phyloP scores from a whole-genome alignment of 2,888 invertebrate genomes.

The Drosophila anomelani region DNA sequence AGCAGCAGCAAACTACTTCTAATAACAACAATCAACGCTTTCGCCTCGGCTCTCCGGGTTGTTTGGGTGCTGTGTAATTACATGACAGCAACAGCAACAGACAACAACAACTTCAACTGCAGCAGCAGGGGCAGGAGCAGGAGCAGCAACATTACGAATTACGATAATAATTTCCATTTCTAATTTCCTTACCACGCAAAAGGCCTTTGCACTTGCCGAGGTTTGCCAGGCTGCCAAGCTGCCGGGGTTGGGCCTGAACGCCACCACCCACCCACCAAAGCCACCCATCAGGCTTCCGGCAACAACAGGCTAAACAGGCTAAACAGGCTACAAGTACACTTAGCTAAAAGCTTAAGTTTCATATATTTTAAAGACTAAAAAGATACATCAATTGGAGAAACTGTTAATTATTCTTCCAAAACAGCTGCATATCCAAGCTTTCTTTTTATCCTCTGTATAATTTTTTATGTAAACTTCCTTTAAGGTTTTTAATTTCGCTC shows the following conservation, averaged over 20 bases:
- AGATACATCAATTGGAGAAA: too few species aligned
- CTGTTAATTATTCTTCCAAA: too few species aligned
- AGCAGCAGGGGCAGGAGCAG: conserved; percentile 39
- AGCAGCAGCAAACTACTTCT: conserved; percentile 35
- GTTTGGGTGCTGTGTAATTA: conserved; percentile 67
- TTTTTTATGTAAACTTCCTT: too few species aligned
- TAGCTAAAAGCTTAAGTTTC: background rate
- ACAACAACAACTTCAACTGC: conserved; percentile 42
- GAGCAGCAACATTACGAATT: conserved; percentile 68
- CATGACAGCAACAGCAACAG: conserved; percentile 64
- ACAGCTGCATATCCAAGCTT: too few species aligned
- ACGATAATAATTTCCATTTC: conserved; percentile 83
- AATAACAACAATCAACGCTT: conserved; percentile 54
- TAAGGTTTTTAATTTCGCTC: background rate
- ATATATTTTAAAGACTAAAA: background rate
- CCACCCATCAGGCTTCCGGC: conserved; percentile 21
- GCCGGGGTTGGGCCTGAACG: background rate
- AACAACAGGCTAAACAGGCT: conserved; percentile 30
- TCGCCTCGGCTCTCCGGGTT: conserved; percentile 36
- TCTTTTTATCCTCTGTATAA: too few species aligned
- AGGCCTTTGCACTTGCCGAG: conserved; percentile 65
- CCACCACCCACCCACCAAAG: conserved; percentile 3
- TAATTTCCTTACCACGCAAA: conserved; percentile 76
- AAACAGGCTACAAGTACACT: conserved; percentile 22
- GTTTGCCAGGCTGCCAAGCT: conserved; percentile 36